These are phyloP conservation scores for Tupiocoris notatus DNA, from an alignment of 2,888 invertebrate genomes.

Conservation along the genomic window DNA sequence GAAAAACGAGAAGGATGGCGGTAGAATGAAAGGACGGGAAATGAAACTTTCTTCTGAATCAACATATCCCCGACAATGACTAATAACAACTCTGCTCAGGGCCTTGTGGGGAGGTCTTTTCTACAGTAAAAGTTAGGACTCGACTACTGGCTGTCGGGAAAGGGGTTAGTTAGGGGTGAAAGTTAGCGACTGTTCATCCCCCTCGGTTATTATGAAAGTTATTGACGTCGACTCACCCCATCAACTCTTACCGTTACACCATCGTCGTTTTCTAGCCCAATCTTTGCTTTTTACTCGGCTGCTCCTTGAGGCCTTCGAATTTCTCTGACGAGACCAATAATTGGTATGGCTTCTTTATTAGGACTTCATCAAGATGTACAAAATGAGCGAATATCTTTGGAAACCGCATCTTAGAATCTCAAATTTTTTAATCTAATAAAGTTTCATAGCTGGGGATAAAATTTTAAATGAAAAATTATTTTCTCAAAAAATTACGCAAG, in stretches of 20 bases:
- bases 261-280: not conserved
- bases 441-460: no score
- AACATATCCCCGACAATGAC: conserved; percentile 34
- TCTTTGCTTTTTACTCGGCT: not conserved
- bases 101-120: not conserved
- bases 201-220: not conserved
- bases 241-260: not conserved
- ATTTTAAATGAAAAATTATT: no score
- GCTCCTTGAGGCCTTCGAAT: not conserved
- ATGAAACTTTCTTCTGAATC: conserved; percentile 14
- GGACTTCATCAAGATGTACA: no score
- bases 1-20: not conserved
- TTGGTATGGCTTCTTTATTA: not conserved
- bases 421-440: no score
- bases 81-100: conserved; percentile 15
- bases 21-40: not conserved
- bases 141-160: not conserved
- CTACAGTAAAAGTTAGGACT: not conserved
- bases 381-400: no score
- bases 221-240: not conserved
- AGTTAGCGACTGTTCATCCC: not conserved
- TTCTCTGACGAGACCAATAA: not conserved
- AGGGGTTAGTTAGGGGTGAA: not conserved
- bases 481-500: no score
- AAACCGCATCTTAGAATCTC: no score